Percentiles rank a stretch among this genome's conserved stretches.
Evolutionary conservation across 2,888 invertebrate genomes (phyloP).

Genomic region (Xestobium rufovillosum): DNA sequence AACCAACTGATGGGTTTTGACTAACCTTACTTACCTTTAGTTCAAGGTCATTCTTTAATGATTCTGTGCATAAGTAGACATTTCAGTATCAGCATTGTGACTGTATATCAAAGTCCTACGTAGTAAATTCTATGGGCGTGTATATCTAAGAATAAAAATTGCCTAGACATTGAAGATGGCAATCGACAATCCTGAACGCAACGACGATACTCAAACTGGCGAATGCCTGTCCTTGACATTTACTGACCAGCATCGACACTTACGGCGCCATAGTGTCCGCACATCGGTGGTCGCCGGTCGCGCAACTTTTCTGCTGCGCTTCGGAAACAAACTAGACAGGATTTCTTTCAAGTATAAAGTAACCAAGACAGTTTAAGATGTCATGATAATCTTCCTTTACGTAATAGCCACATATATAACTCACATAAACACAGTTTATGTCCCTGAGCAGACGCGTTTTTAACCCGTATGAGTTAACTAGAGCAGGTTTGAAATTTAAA

Average conservation of each 20-base stretch:
- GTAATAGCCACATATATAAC: slow-evolving; percentile 17
- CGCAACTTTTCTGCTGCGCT: slow-evolving; percentile 7
- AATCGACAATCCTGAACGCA: no score
- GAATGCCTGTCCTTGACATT: slow-evolving; percentile 34
- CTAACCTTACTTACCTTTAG: no score
- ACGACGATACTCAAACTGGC: slow-evolving; percentile 22
- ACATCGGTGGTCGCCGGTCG: slow-evolving; percentile 28
- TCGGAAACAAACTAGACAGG: neutral
- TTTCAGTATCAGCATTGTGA: no score
- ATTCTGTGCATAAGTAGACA: no score
- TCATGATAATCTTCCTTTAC: slow-evolving; percentile 11
- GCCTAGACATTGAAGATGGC: no score
- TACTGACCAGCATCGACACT: slow-evolving; percentile 29
- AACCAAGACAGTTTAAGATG: slow-evolving; percentile 8
- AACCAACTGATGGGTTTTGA: no score
- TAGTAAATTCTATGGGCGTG: no score
- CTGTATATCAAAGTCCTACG: no score
- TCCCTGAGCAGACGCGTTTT: slow-evolving; percentile 13
- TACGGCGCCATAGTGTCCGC: slow-evolving; percentile 32
- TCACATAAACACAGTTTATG: slow-evolving; percentile 3
- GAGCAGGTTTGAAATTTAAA: slow-evolving; percentile 17
- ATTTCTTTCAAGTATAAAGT: neutral
- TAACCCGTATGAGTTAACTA: slow-evolving; percentile 13
- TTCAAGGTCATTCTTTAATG: no score
- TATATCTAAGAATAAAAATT: no score